Conservation (phyloP, 92 coral and sea anemone genomes). For the Phymanthus crucifer region DNA sequence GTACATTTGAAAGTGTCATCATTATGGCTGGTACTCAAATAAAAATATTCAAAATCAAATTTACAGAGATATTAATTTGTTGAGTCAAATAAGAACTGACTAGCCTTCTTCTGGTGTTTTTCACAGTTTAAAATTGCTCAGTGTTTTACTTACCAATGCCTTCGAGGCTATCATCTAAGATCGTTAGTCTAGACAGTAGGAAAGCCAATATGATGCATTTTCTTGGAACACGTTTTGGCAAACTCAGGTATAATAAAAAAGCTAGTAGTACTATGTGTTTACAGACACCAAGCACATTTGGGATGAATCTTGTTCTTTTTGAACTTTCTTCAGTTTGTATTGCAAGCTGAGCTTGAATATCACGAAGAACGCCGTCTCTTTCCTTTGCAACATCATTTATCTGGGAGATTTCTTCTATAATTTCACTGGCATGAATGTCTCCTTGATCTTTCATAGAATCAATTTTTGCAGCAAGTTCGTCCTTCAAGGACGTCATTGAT, state of each 20-base stretch:
- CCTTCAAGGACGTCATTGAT: slow-evolving; percentile 5
- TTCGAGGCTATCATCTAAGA: not conserved
- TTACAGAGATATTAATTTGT: no score
- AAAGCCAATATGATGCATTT: not conserved
- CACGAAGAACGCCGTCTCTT: not conserved
- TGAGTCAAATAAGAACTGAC: no score
- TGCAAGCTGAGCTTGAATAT: not conserved
- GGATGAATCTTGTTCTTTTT: not conserved
- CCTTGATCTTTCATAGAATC: slow-evolving; percentile 18
- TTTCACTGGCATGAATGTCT: slow-evolving; percentile 9
- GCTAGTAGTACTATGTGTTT: not conserved
- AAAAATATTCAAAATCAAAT: no score
- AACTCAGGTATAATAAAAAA: not conserved
- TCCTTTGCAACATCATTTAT: slow-evolving; percentile 3
- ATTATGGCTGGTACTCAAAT: no score
- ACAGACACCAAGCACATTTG: not conserved
- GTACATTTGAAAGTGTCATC: no score
- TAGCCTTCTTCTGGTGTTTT: no score
- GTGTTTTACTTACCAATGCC: not conserved
- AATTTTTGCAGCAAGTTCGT: slow-evolving; percentile 1
- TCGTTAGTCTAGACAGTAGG: not conserved
- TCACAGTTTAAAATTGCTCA: no score
- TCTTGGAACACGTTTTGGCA: not conserved
- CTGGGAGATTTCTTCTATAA: slow-evolving; percentile 8
- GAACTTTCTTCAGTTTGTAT: not conserved